Conservation (phyloP, 2,797 vertebrate species). For the Manis crassicaudata region DNA sequence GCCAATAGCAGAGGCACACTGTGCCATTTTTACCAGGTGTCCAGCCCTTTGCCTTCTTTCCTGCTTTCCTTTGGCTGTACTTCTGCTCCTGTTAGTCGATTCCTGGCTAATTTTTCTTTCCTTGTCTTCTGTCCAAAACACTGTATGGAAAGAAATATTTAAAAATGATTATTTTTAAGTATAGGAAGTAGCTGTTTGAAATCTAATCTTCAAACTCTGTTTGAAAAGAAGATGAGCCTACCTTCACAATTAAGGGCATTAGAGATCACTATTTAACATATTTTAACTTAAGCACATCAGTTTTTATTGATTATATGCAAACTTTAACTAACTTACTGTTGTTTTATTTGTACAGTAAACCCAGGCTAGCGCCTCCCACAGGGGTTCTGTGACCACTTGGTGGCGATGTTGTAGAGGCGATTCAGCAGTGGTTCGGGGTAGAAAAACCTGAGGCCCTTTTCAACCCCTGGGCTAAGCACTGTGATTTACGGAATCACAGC, state of each 20-base stretch:
- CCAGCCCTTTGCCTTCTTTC: neutral
- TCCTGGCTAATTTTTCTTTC: neutral
- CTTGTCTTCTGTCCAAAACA: neutral
- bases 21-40: neutral
- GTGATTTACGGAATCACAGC: constrained; percentile 44
- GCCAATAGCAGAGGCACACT: neutral
- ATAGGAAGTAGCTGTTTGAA: neutral
- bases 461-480: neutral
- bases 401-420: constrained; percentile 77
- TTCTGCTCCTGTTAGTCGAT: neutral
- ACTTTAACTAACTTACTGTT: neutral
- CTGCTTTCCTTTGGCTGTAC: neutral
- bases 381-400: constrained; percentile 58
- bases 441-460: neutral
- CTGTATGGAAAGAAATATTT: neutral
- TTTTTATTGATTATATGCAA: neutral
- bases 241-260: neutral
- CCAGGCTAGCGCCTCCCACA: neutral
- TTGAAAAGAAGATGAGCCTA: neutral
- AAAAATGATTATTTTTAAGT: neutral
- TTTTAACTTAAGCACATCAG: constrained; percentile 11
- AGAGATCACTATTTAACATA: neutral
- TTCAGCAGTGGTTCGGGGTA: neutral
- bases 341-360: constrained; percentile 24
- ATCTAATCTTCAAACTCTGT: neutral